Conservation (phyloP, 2,888 invertebrate species). For the Drepanosiphum platanoidis region DNA sequence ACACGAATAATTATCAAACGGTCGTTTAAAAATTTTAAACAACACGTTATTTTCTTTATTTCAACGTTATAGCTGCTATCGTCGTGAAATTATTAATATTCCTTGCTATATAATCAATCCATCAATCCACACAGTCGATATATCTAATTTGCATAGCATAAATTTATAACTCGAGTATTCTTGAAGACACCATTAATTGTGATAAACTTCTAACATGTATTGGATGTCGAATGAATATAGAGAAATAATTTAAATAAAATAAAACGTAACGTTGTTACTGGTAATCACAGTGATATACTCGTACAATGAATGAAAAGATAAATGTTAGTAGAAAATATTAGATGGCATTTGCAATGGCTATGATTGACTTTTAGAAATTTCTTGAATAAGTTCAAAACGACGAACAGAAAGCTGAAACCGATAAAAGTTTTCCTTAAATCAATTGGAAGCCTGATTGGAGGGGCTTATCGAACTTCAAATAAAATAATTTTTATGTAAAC, state of each 20-base stretch:
- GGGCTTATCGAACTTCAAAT: not conserved
- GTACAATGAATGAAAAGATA: constrained; percentile 4
- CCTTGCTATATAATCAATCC: too few species aligned
- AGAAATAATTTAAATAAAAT: not conserved
- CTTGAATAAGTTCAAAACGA: not conserved
- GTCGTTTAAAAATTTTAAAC: not conserved
- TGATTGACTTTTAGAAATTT: not conserved
- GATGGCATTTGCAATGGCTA: not conserved
- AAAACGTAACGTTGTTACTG: not conserved
- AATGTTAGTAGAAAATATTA: not conserved
- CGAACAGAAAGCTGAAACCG: too few species aligned
- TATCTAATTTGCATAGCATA: not conserved
- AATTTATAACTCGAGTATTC: too few species aligned
- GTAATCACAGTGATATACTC: too few species aligned
- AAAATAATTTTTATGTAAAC: constrained; percentile 9
- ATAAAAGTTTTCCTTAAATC: not conserved
- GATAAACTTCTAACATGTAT: too few species aligned
- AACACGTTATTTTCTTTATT: not conserved
- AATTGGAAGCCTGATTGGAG: constrained; percentile 9
- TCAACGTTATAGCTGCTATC: not conserved
- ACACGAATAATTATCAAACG: not conserved
- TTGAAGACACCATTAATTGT: not conserved
- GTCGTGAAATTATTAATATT: too few species aligned
- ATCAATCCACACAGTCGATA: not conserved
- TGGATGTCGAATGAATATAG: too few species aligned